Conservation (phyloP, 2,113 vertebrate genomes). For the Lanius collurio region DNA sequence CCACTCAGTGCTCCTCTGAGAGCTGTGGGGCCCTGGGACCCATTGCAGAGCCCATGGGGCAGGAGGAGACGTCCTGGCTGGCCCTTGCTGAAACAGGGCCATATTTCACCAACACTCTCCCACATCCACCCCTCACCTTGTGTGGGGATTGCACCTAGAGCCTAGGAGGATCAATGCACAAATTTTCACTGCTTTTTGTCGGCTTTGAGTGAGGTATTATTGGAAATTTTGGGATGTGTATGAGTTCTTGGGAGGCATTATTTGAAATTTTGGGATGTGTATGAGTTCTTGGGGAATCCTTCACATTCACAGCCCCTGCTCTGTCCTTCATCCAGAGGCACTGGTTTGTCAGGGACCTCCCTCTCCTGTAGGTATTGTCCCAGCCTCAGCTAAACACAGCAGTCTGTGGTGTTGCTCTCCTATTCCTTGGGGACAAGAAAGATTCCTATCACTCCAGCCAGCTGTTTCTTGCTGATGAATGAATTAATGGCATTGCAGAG, state of each 20-base stretch:
- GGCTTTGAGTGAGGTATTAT: background rate
- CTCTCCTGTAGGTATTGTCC: background rate
- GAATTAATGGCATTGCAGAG: background rate
- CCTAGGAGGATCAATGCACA: rapidly evolving
- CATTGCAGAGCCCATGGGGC: background rate
- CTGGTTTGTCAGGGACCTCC: background rate
- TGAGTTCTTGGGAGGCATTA: background rate
- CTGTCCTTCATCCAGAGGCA: background rate
- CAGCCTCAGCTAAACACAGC: background rate
- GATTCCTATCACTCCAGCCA: background rate
- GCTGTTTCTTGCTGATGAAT: background rate
- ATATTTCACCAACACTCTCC: background rate
- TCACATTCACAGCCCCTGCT: rapidly evolving
- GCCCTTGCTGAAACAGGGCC: background rate
- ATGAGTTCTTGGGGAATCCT: background rate
- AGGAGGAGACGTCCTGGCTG: background rate
- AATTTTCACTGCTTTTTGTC: background rate
- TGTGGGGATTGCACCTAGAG: background rate
- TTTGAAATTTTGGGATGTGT: background rate
- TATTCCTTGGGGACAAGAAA: background rate
- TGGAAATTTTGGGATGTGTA: background rate
- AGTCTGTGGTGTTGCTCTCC: background rate
- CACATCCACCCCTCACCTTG: background rate
- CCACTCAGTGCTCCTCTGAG: background rate
- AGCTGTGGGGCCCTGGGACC: rapidly evolving